Percentiles rank a stretch among this genome's conserved stretches.
These are phyloP conservation scores for Falcaria lacertinaria DNA, from an alignment of 2,888 invertebrate species.

Conservation along the genomic window DNA sequence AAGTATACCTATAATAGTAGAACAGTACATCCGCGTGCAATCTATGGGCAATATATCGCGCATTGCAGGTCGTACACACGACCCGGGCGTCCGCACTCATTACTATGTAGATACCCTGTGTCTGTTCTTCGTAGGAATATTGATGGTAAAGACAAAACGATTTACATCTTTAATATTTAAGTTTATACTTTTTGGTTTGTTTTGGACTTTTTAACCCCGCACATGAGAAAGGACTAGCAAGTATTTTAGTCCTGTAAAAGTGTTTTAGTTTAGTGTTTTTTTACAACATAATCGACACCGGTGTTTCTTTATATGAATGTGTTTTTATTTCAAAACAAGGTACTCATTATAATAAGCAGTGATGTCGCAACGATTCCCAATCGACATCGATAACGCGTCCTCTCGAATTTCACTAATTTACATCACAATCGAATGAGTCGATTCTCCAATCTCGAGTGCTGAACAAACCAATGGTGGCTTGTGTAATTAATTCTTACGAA, in stretches of 20 bases:
- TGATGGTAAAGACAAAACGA: too few species aligned
- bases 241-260: too few species aligned
- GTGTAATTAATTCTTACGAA: slow-evolving; percentile 26
- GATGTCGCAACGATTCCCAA: slow-evolving; percentile 26
- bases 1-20: neutral
- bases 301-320: too few species aligned
- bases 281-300: too few species aligned
- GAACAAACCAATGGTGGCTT: slow-evolving; percentile 27
- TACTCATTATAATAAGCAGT: slow-evolving; percentile 15
- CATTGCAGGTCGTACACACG: slow-evolving; percentile 46
- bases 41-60: slow-evolving; percentile 46
- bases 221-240: too few species aligned
- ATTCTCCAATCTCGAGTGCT: slow-evolving; percentile 35
- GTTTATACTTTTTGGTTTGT: neutral
- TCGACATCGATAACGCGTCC: slow-evolving; percentile 15
- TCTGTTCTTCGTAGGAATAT: slow-evolving; percentile 23
- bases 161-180: too few species aligned
- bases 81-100: slow-evolving; percentile 52
- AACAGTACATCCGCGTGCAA: slow-evolving; percentile 10
- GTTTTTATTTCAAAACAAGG: slow-evolving; percentile 38
- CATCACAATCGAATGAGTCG: slow-evolving; percentile 36
- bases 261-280: too few species aligned
- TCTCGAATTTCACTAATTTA: slow-evolving; percentile 44
- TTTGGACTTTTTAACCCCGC: slow-evolving; percentile 26
- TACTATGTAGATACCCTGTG: slow-evolving; percentile 41